Evolutionary conservation across 2,797 vertebrate genomes (phyloP).

Genomic region (Spondyliosoma cantharus): DNA sequence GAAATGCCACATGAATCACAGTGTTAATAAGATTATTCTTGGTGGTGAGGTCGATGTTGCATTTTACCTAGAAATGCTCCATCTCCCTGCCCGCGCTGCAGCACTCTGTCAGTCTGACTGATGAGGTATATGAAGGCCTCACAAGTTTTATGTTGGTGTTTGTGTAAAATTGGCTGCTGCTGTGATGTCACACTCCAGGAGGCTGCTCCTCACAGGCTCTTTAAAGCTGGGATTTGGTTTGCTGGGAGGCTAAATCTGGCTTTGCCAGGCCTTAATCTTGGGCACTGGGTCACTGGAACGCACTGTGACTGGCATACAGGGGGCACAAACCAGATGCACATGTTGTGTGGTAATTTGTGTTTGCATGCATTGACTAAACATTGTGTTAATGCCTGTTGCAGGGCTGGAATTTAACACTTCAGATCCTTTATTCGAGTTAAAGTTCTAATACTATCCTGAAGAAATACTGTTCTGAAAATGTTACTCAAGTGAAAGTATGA

Average conservation of each 20-base stretch:
- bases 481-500: no score
- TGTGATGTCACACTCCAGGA: slow-evolving; percentile 24
- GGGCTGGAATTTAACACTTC: not conserved
- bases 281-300: slow-evolving; percentile 64
- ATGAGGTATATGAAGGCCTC: slow-evolving; percentile 1
- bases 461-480: no score
- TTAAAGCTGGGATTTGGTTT: slow-evolving; percentile 67
- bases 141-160: slow-evolving; percentile 27
- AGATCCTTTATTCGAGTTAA: no score
- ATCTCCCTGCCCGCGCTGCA: not conserved
- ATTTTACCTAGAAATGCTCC: slow-evolving; percentile 16
- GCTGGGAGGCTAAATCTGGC: slow-evolving; percentile 62
- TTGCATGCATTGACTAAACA: slow-evolving; percentile 15
- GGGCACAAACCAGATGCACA: slow-evolving; percentile 32
- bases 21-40: slow-evolving; percentile 34
- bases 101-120: not conserved
- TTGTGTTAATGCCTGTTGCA: slow-evolving; percentile 2
- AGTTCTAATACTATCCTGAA: no score
- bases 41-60: slow-evolving; percentile 1
- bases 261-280: slow-evolving; percentile 68
- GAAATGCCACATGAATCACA: slow-evolving; percentile 32
- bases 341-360: slow-evolving; percentile 34
- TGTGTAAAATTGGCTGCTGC: slow-evolving; percentile 32
- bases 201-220: slow-evolving; percentile 40
- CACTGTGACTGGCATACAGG: slow-evolving; percentile 31